Evolutionary conservation across 2,797 vertebrate genomes (phyloP).

Genomic region (Anguilla obscura): DNA sequence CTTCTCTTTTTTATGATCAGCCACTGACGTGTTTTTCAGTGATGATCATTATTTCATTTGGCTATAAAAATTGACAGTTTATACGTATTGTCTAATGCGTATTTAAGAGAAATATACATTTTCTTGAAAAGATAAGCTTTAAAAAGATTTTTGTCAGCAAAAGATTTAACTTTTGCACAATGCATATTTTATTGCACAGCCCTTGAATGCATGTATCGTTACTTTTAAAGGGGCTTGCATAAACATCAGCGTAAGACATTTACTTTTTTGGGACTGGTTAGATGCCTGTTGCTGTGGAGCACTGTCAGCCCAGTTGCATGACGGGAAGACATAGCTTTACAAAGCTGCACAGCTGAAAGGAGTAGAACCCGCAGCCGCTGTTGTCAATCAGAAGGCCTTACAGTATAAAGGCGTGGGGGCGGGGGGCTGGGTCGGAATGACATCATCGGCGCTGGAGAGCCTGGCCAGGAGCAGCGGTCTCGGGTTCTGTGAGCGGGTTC

Average conservation of each 20-base stretch:
- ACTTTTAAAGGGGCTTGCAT: not conserved
- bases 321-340: constrained; percentile 70
- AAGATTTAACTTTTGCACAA: not conserved
- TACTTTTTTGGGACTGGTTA: constrained; percentile 76
- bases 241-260: constrained; percentile 2
- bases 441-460: constrained; percentile 50
- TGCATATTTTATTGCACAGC: not conserved
- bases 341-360: constrained; percentile 73
- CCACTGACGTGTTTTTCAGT: constrained; percentile 57
- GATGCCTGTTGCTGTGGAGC: constrained; percentile 75
- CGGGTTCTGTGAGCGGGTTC: constrained; percentile 15
- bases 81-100: not conserved
- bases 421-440: constrained; percentile 57
- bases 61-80: not conserved
- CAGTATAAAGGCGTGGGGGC: constrained; percentile 62
- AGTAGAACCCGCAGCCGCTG: constrained; percentile 69
- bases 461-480: constrained; percentile 39
- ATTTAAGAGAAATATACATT: not conserved
- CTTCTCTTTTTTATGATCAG: constrained; percentile 45
- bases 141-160: not conserved
- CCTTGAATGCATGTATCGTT: not conserved
- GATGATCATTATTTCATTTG: constrained; percentile 28
- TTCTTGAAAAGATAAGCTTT: not conserved
- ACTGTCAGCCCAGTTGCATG: constrained; percentile 44
- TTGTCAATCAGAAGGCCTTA: constrained; percentile 73